phyloP scores from a whole-genome alignment of 2,797 vertebrate species.

The Setipinna tenuifilis region DNA sequence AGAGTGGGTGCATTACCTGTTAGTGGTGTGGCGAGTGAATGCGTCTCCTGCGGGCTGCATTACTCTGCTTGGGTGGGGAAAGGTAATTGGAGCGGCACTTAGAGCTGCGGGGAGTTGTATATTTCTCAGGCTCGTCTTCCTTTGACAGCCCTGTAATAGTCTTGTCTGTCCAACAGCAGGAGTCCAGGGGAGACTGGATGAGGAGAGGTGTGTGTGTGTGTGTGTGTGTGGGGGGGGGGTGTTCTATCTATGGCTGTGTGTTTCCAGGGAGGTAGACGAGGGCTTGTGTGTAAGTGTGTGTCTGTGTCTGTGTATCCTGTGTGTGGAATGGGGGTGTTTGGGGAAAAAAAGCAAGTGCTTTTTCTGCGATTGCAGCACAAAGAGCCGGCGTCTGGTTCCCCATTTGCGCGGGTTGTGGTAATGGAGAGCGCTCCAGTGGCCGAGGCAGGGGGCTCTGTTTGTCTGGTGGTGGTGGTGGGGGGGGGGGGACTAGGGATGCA shows the following conservation, averaged over 20 bases:
- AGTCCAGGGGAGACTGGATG: constrained; percentile 48
- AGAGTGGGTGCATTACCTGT: neutral
- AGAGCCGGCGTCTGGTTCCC: constrained; percentile 36
- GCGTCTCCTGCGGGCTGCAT: constrained; percentile 41
- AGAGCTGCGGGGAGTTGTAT: constrained; percentile 56
- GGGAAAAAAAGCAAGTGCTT: neutral
- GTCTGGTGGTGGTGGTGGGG: constrained; percentile 31
- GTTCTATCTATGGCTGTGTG: neutral
- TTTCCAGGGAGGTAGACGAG: neutral
- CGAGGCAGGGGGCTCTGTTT: constrained; percentile 23
- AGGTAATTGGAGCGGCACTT: constrained; percentile 65
- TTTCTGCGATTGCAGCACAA: constrained; percentile 34
- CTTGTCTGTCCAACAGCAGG: constrained; percentile 64
- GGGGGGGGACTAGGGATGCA: neutral
- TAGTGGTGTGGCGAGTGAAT: constrained; percentile 36
- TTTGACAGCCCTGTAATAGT: constrained; percentile 70
- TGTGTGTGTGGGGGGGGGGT: neutral
- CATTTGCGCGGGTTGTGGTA: constrained; percentile 52
- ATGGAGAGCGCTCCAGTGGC: constrained; percentile 28
- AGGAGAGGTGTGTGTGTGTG: constrained; percentile 10
- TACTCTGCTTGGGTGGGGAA: constrained; percentile 51
- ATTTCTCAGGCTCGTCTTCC: constrained; percentile 58
- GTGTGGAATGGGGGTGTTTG: too few relatives aligned
- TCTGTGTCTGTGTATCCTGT: neutral
- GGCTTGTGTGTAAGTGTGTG: neutral